Evolutionary conservation across 2,113 vertebrate species (phyloP).

Genomic region (Gobio gobio): DNA sequence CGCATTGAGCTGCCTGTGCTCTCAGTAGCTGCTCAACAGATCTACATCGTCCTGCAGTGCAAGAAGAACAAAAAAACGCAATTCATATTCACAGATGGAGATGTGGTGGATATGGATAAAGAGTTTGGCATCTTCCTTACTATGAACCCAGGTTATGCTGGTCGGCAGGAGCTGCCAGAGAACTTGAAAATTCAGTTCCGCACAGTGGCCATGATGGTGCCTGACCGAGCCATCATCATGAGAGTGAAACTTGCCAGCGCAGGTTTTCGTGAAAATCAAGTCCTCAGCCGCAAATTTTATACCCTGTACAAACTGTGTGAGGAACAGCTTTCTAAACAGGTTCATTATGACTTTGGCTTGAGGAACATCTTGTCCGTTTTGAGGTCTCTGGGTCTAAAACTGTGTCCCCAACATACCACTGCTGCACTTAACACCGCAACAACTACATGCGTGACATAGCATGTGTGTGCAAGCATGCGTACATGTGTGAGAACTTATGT

Average conservation of each 20-base stretch:
- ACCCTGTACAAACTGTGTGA: slow-evolving; percentile 91
- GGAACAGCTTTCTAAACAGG: slow-evolving; percentile 87
- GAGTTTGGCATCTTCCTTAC: too few species aligned
- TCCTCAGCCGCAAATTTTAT: slow-evolving; percentile 89
- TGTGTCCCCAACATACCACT: too few species aligned
- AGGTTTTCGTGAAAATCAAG: slow-evolving; percentile 87
- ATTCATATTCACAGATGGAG: too few species aligned
- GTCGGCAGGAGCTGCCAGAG: too few species aligned
- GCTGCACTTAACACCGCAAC: slow-evolving; percentile 67
- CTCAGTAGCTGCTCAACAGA: too few species aligned
- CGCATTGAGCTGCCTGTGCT: too few species aligned
- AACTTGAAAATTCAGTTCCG: too few species aligned
- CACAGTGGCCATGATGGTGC: too few species aligned
- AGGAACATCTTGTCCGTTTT: slow-evolving; percentile 81
- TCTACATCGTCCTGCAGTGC: too few species aligned
- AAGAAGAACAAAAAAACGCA: too few species aligned
- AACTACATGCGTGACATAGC: slow-evolving; percentile 64
- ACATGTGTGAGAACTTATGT: slow-evolving; percentile 56
- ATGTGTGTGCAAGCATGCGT: slow-evolving; percentile 57
- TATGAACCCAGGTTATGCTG: too few species aligned
- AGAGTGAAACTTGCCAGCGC: slow-evolving; percentile 91
- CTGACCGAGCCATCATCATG: slow-evolving; percentile 92
- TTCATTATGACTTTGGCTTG: slow-evolving; percentile 81
- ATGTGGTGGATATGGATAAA: too few species aligned
- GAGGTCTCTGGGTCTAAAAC: slow-evolving; percentile 78